Conservation (phyloP, 2,113 vertebrate species). For the Scomber colias region DNA sequence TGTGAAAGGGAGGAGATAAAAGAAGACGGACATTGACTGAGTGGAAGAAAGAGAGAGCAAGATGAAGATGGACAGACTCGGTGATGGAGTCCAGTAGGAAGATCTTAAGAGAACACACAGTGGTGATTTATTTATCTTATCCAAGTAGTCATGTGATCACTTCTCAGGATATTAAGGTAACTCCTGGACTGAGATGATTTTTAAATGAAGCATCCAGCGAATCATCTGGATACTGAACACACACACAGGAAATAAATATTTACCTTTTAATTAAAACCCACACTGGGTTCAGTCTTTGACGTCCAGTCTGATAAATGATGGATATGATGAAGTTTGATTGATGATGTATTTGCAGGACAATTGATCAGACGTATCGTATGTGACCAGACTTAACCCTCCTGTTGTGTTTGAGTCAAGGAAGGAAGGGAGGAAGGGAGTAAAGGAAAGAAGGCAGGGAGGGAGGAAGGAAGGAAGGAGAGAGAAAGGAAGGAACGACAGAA, state of each 20-base stretch:
- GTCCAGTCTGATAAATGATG: constrained; percentile 5
- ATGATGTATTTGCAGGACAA: constrained; percentile 1
- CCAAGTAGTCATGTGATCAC: background rate
- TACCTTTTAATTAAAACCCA: constrained; percentile 38
- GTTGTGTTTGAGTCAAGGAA: too few relatives aligned
- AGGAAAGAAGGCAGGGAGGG: too few relatives aligned
- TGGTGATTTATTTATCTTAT: constrained; percentile 5
- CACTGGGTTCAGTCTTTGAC: background rate
- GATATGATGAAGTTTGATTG: constrained; percentile 6
- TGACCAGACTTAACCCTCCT: background rate
- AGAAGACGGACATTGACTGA: constrained; percentile 28
- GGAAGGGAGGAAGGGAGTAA: too few relatives aligned
- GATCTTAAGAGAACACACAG: background rate
- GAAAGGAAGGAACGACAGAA: too few relatives aligned
- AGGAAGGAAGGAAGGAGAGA: too few relatives aligned
- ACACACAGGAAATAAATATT: background rate
- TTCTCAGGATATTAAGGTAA: constrained; percentile 12
- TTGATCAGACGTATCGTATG: background rate
- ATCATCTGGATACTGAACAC: background rate
- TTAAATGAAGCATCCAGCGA: constrained; percentile 8
- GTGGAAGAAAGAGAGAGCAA: constrained; percentile 5
- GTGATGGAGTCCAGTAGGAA: constrained; percentile 6
- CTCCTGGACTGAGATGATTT: background rate
- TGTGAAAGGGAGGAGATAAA: constrained; percentile 16
- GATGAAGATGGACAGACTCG: constrained; percentile 28